phyloP scores from a whole-genome alignment of 2,888 invertebrate species.

The Ophioninae sp. region DNA sequence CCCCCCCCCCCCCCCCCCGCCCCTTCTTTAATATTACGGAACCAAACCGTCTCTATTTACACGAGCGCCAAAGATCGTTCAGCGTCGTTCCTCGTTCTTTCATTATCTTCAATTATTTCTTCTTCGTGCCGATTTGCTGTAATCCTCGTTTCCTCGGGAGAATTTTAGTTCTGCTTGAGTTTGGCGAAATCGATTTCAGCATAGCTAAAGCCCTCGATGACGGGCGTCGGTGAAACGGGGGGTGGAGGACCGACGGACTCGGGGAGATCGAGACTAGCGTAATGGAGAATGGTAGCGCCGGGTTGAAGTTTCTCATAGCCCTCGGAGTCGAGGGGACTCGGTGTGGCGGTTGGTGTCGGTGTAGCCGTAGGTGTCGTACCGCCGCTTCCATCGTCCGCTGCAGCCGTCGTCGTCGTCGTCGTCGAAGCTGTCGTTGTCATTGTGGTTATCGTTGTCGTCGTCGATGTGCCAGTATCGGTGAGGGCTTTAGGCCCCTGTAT shows the following conservation, averaged over 20 bases:
- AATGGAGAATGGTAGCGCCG: slow-evolving; percentile 82
- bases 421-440: too few species aligned
- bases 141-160: neutral
- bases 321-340: slow-evolving; percentile 82
- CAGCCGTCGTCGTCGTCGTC: slow-evolving; percentile 56
- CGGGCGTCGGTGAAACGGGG: slow-evolving; percentile 77
- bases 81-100: slow-evolving; percentile 2
- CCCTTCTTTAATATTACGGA: slow-evolving; percentile 28
- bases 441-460: neutral
- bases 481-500: slow-evolving; percentile 62
- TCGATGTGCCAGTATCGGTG: neutral
- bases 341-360: slow-evolving; percentile 75
- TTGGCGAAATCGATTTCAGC: slow-evolving; percentile 91
- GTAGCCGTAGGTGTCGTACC: slow-evolving; percentile 69
- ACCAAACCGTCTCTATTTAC: slow-evolving; percentile 52
- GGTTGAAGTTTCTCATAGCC: slow-evolving; percentile 78
- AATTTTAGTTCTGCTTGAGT: slow-evolving; percentile 76
- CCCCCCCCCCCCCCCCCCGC: too few species aligned
- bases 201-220: slow-evolving; percentile 84
- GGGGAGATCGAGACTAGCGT: slow-evolving; percentile 86
- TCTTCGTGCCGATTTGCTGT: neutral
- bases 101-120: neutral
- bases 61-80: slow-evolving; percentile 19
- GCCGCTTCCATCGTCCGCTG: slow-evolving; percentile 70
- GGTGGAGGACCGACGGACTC: slow-evolving; percentile 77